A percentile compares a stretch with the other conserved stretches of the same genome.
Conservation (phyloP, 2,113 vertebrate species). For the Platysternon megacephalum region DNA sequence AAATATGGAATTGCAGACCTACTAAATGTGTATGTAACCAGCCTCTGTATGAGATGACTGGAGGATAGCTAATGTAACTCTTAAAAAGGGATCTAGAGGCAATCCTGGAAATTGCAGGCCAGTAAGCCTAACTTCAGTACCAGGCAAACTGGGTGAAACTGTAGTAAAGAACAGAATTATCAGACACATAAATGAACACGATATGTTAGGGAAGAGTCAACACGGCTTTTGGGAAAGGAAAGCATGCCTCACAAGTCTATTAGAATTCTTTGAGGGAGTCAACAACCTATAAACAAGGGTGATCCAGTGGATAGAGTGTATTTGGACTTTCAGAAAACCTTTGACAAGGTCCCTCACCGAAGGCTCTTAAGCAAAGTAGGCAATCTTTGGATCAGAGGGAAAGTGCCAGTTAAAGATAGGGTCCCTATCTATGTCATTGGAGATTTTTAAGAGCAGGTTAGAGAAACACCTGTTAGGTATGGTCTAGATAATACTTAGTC, state of each 20-base stretch:
- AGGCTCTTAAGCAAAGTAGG: neutral
- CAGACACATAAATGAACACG: neutral
- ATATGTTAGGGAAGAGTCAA: neutral
- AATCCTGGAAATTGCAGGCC: neutral
- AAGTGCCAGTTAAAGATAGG: neutral
- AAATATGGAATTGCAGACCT: neutral
- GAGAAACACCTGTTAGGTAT: too few relatives aligned
- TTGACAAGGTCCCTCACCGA: neutral
- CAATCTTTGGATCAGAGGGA: neutral
- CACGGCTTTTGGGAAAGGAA: neutral
- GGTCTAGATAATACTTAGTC: too few relatives aligned
- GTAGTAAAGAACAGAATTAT: neutral
- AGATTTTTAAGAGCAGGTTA: too few relatives aligned
- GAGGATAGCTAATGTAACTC: neutral
- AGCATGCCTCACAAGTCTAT: neutral
- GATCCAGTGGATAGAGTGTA: neutral
- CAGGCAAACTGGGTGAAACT: neutral
- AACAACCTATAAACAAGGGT: neutral
- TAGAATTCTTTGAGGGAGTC: neutral
- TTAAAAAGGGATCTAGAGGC: neutral
- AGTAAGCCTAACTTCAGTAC: neutral
- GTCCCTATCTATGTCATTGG: too few relatives aligned
- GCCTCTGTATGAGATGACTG: neutral
- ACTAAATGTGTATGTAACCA: neutral
- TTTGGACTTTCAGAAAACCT: neutral